Evolutionary conservation across 2,888 invertebrate species (phyloP).

Genomic region (Meliscaeva auricollis): DNA sequence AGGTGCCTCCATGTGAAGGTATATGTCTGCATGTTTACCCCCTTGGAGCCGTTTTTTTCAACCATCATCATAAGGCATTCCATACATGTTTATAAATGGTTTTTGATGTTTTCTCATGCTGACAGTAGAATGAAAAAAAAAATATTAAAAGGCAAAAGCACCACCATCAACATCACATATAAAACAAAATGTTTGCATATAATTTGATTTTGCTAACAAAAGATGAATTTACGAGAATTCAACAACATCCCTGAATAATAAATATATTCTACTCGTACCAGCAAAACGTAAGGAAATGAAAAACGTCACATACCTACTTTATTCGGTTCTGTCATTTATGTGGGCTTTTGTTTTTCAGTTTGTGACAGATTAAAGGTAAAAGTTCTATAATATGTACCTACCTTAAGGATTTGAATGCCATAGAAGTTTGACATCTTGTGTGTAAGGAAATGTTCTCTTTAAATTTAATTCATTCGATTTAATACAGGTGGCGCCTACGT

Average conservation of each 20-base stretch:
- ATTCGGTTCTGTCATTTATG: constrained; percentile 28
- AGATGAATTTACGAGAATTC: constrained; percentile 5
- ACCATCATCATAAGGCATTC: neutral
- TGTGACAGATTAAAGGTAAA: constrained; percentile 28
- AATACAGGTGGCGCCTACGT: too few relatives aligned
- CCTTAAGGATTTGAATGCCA: neutral
- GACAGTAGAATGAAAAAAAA: constrained; percentile 49
- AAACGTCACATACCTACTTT: constrained; percentile 37
- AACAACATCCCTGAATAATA: neutral
- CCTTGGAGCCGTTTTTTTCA: constrained; percentile 12
- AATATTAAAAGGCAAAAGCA: constrained; percentile 32
- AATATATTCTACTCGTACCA: constrained; percentile 45
- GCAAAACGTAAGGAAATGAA: constrained; percentile 30
- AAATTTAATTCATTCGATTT: neutral
- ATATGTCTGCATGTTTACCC: neutral
- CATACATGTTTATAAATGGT: constrained; percentile 5
- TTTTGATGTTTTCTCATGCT: constrained; percentile 64
- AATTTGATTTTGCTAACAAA: constrained; percentile 37
- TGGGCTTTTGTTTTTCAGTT: constrained; percentile 23
- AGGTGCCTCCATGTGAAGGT: too few relatives aligned
- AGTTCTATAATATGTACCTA: neutral
- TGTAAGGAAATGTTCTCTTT: neutral
- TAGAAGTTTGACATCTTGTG: neutral
- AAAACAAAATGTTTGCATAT: constrained; percentile 28
- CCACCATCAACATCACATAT: neutral